Base-by-base conservation (phyloP, 2,797 vertebrate species). In the Pangasius krempfi region DNA sequence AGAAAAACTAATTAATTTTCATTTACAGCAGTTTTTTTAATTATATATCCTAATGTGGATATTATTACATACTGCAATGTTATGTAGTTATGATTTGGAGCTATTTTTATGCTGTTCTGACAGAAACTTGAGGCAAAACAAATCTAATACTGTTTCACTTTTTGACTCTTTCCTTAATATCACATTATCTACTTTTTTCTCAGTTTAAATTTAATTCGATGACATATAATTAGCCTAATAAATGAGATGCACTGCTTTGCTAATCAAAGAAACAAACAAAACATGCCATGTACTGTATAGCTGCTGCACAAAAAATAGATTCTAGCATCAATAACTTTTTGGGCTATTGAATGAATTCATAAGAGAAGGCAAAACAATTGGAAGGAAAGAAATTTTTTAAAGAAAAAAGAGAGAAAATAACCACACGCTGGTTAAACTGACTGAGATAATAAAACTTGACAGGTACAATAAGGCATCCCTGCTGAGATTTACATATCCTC, bases 1-100 rank as follows among this genome's bases (percentile, higher is more conserved):
- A 52, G 14, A 18, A 89, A 86, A 89, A 90, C 87, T 93, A 91
- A 96, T 94, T 94, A 75, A 92, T 93, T 94, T 93, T 91, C 87
- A 90, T 93, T 92, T 92, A 88, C 62, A 86, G 70, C 85, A 70
- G 18, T 54, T 70, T 52, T 87, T 84, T 88, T 68, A n/a, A 82
- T 47, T 54, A 13, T 68, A 88, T 20, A 68, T 86, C 76, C 79
- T 90, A 86, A 93, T 91, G 56, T 54, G 44, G 50, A 84, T 70
- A 54, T 70, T 54, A 70, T 70, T 70, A 37, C 84, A 85, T 52
- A 47, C 37, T 68, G 33, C 88, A 92, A 89, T 91, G 89, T 84
- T 50, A 84, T 84, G 14, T 50, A 33, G 16, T 83, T 64, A 47
- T 66, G n/a, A 68, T 37, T 73, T 50, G 13, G 44, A 3, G 40